phyloP scores from a whole-genome alignment of 2,797 vertebrate species.

The Myotis vivesi region DNA sequence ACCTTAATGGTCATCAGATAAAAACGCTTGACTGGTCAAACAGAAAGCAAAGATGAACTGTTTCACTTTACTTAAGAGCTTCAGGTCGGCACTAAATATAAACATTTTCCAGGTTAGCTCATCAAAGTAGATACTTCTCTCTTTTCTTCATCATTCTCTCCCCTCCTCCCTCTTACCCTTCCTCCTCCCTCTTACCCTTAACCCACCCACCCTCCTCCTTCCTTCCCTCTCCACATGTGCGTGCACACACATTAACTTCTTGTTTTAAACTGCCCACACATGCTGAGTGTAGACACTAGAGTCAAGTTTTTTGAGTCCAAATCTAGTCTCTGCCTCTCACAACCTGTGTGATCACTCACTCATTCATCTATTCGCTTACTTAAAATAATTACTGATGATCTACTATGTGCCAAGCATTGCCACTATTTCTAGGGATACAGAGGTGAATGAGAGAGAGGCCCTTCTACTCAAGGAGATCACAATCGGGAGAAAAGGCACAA shows the following conservation, averaged over 20 bases:
- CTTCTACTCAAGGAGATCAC: not conserved
- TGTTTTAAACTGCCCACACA: not conserved
- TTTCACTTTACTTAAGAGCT: conserved; percentile 41
- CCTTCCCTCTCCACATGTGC: not conserved
- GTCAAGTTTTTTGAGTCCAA: not conserved
- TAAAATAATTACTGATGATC: not conserved
- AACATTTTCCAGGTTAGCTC: conserved; percentile 18
- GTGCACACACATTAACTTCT: not conserved
- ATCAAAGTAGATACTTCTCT: not conserved
- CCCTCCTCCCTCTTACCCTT: not conserved
- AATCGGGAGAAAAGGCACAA: not conserved
- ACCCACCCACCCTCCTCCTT: not conserved
- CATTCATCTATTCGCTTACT: not conserved
- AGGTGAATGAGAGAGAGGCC: not conserved
- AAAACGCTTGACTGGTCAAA: conserved; percentile 68
- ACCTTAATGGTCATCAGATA: conserved; percentile 68
- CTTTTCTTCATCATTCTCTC: not conserved
- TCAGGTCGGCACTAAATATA: not conserved
- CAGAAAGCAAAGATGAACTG: conserved; percentile 64
- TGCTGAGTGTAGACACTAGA: not conserved
- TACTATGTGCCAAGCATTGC: not conserved
- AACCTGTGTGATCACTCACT: not conserved
- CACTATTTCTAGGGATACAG: not conserved
- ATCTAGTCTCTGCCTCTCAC: not conserved
- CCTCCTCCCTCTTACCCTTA: not conserved